phyloP scores from a whole-genome alignment of 1,140 invertebrate genomes.

The Calephelis nemesis region DNA sequence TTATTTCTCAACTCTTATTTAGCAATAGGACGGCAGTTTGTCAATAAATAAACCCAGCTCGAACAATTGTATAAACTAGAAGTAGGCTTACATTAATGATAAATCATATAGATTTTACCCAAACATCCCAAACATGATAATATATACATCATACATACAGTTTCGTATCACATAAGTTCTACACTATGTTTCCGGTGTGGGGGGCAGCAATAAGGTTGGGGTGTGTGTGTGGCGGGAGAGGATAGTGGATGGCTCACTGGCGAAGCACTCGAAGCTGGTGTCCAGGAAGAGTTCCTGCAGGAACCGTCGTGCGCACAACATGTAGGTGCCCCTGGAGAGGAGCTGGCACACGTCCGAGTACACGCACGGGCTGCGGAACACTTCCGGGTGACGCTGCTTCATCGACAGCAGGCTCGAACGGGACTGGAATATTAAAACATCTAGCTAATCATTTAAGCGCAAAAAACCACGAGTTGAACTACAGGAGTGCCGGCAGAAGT shows the following conservation, averaged over 20 bases:
- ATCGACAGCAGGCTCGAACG: constrained; percentile 85
- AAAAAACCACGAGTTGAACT: no score
- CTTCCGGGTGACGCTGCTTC: constrained; percentile 91
- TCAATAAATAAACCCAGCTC: background rate
- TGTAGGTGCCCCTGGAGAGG: constrained; percentile 88
- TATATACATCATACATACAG: background rate
- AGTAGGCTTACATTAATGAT: constrained; percentile 22
- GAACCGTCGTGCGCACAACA: constrained; percentile 91
- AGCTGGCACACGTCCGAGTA: constrained; percentile 94
- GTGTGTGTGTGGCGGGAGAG: constrained; percentile 41
- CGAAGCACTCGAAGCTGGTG: constrained; percentile 85
- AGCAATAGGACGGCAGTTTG: background rate
- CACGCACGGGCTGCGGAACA: constrained; percentile 93
- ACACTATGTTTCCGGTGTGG: constrained; percentile 24
- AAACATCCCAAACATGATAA: constrained; percentile 2
- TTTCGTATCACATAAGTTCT: background rate
- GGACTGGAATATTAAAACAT: constrained; percentile 70
- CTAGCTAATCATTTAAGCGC: no score
- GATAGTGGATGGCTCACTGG: constrained; percentile 60
- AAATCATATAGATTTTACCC: constrained; percentile 1
- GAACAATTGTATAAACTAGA: background rate
- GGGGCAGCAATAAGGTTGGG: constrained; percentile 18
- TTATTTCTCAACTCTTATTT: no score
- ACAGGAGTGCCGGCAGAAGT: no score
- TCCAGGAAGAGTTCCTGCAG: constrained; percentile 97